Evolutionary conservation across 2,888 invertebrate species (phyloP), one percentile per base, ranked within the genome.

Genomic region (Synanthedon vespiformis): DNA sequence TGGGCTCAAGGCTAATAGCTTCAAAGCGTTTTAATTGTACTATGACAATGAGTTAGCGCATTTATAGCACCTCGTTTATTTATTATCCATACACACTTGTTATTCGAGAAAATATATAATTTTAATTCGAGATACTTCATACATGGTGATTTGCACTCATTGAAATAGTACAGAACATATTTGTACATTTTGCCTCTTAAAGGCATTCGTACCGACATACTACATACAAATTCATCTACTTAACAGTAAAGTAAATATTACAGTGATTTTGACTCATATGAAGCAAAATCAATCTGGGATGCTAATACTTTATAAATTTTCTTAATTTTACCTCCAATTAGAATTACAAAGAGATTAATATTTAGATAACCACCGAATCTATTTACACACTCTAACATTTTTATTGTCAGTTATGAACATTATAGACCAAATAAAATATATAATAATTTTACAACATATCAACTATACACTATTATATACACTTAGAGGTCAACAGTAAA

Each of bases 401-500:
- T 86, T 87, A 87, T 87, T 87, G 86, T 87, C 86, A 82, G 80
- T 86, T 84, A 80, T 82, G 86, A 86, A 86, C 84, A 65, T 79
- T 77, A 65, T 64, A 50, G 50, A 50, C 12, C 27, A 50, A 50
- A 51, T 40, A 14, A 40, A 34, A 51, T 67, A 67, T 64, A 66
- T 40, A 16, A 40, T 13, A 63, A 68, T 63, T 69, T 66, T 64
- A 68, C 63, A 64, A 61, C 54, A 56, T 57, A 62, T 65, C 59
- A 53, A 61, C 56, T 55, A 50, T 53, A 52, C 50, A 51, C 34
- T 40, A 8, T 55, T 69, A 73, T 74, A 61, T 73, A 75, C 70
- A 67, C 54, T 56, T 63, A 56, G 55, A 58, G 64, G 64, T 62
- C 40, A 50, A 22, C 18, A 34, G 13, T 50, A n/a, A 13, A 50